phyloP scores from a whole-genome alignment of 2,888 invertebrate species.

The Subacronicta megacephala region DNA sequence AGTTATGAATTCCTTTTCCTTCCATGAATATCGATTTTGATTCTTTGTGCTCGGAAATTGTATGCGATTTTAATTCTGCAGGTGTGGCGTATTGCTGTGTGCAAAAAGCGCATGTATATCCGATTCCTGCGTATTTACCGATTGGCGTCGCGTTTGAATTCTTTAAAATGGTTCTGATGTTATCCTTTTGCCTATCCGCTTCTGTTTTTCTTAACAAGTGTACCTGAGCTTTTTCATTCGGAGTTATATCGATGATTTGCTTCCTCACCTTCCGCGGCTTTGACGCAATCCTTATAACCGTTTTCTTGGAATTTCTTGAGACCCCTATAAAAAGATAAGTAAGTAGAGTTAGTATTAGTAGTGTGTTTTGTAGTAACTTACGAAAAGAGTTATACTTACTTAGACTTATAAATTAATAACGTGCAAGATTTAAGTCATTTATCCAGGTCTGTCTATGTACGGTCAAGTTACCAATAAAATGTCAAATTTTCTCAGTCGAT shows the following conservation, averaged over 20 bases:
- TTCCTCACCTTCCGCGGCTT: constrained; percentile 16
- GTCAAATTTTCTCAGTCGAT: too few species aligned
- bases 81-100: constrained; percentile 66
- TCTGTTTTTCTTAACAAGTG: constrained; percentile 42
- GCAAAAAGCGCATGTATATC: constrained; percentile 76
- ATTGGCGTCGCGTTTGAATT: constrained; percentile 80
- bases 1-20: constrained; percentile 49
- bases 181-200: constrained; percentile 66
- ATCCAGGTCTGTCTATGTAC: too few species aligned
- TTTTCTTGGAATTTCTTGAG: constrained; percentile 35
- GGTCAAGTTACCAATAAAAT: too few species aligned
- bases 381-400: too few species aligned
- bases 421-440: too few species aligned
- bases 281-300: constrained; percentile 7
- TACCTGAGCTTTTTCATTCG: constrained; percentile 5
- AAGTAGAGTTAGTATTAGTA: too few species aligned
- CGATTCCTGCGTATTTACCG: constrained; percentile 67
- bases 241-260: constrained; percentile 31
- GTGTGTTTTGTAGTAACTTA: too few species aligned
- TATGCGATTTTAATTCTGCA: constrained; percentile 71
- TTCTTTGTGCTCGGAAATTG: constrained; percentile 62
- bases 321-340: constrained; percentile 33
- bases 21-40: constrained; percentile 69
- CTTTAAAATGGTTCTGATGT: constrained; percentile 69
- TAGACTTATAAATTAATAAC: too few species aligned